Percentiles rank a stretch among this genome's conserved stretches.
These are phyloP conservation scores for Spodoptera litura DNA, from an alignment of 1,140 invertebrate genomes.

Conservation along the genomic window DNA sequence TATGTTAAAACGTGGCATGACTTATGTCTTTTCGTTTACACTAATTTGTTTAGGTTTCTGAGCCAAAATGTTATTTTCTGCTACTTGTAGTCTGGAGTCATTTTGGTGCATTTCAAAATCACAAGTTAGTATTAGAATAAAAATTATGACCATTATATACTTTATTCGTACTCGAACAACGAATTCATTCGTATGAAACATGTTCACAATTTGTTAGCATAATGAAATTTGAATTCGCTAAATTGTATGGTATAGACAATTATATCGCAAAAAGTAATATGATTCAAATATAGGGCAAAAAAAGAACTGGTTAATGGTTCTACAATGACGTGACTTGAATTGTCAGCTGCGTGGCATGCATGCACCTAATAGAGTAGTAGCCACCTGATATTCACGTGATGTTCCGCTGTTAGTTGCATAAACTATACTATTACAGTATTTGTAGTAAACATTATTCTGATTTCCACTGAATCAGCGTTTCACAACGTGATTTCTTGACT, in stretches of 20 bases:
- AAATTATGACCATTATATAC: too few species aligned
- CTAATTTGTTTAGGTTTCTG: background rate
- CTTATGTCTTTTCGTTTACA: constrained; percentile 1
- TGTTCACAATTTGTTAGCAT: too few species aligned
- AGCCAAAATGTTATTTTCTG: background rate
- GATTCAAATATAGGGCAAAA: background rate
- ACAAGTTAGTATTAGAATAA: too few species aligned
- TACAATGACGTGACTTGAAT: background rate
- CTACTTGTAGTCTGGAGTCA: too few species aligned
- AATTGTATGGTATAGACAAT: too few species aligned
- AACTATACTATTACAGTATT: background rate
- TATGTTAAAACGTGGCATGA: background rate
- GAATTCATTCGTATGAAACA: too few species aligned
- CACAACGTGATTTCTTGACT: constrained; percentile 6
- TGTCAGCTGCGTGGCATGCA: constrained; percentile 1
- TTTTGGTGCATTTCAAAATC: too few species aligned
- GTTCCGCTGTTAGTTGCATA: background rate
- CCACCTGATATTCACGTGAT: constrained; percentile 17
- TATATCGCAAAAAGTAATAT: background rate
- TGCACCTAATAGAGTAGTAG: background rate
- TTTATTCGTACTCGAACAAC: too few species aligned
- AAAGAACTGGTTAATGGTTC: background rate
- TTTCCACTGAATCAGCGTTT: constrained; percentile 14
- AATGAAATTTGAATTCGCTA: too few species aligned
- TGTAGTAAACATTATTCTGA: background rate